Conservation (phyloP, 2,888 invertebrate genomes). For the Drosophila imparisetae region DNA sequence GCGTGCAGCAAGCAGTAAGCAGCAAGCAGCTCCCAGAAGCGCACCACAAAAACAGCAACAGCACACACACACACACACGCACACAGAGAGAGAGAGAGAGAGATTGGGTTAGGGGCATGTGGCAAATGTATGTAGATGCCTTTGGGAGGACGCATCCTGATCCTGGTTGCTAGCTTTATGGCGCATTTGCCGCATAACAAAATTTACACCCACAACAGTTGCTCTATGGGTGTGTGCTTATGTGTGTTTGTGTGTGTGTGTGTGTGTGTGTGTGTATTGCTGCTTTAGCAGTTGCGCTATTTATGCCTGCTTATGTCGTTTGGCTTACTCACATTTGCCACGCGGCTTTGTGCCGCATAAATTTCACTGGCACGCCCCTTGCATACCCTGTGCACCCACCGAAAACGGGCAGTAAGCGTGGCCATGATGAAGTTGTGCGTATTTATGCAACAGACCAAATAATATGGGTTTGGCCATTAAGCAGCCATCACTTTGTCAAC, state of each 20-base stretch:
- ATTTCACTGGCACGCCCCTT: slow-evolving; percentile 57
- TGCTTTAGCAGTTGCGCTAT: slow-evolving; percentile 46
- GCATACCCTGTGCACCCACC: neutral
- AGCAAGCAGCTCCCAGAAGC: slow-evolving; percentile 44
- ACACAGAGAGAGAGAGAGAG: neutral
- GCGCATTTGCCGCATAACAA: slow-evolving; percentile 77
- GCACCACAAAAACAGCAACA: slow-evolving; percentile 35
- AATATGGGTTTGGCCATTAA: neutral
- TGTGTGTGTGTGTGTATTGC: slow-evolving; percentile 11
- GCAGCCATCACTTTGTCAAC: neutral
- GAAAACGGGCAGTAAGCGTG: too few relatives aligned
- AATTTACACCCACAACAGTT: slow-evolving; percentile 68
- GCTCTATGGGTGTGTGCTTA: neutral
- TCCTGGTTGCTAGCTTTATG: slow-evolving; percentile 69
- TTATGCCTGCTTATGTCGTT: slow-evolving; percentile 79
- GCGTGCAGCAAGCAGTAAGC: slow-evolving; percentile 4
- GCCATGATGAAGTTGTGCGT: neutral
- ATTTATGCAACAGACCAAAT: neutral
- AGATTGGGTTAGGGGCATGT: neutral
- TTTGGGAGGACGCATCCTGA: slow-evolving; percentile 50
- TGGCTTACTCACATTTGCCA: slow-evolving; percentile 78
- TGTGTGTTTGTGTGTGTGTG: neutral
- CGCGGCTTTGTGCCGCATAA: slow-evolving; percentile 77
- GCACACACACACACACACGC: neutral
- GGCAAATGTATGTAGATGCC: slow-evolving; percentile 34